Evolutionary conservation across 2,113 vertebrate species (phyloP).

Genomic region (Etheostoma spectabile): DNA sequence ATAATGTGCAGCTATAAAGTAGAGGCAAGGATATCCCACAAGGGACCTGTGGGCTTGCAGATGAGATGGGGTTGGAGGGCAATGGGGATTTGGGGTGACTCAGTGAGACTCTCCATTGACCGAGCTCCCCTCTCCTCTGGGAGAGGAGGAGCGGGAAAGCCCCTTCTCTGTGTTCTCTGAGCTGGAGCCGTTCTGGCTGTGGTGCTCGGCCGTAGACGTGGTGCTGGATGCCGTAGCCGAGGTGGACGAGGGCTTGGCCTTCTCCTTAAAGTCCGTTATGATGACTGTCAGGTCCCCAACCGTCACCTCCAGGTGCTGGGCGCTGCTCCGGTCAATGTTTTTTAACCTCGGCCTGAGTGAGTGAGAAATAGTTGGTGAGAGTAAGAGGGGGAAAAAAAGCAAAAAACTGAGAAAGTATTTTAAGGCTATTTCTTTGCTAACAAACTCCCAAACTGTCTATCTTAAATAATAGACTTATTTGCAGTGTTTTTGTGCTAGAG

Average conservation of each 20-base stretch:
- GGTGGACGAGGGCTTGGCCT: conserved; percentile 93
- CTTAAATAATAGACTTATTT: too few species aligned
- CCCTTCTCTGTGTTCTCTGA: conserved; percentile 96
- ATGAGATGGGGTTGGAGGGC: conserved; percentile 26
- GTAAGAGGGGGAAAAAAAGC: background rate
- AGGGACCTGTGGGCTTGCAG: conserved; percentile 28
- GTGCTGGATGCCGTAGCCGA: conserved; percentile 81
- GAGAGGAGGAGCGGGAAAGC: conserved; percentile 94
- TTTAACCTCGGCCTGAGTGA: conserved; percentile 95
- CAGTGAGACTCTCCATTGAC: conserved; percentile 97
- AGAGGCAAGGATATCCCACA: conserved; percentile 30
- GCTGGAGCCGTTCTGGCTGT: conserved; percentile 97
- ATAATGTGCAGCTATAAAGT: conserved; percentile 38
- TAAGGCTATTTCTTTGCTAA: background rate
- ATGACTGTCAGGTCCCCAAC: conserved; percentile 99
- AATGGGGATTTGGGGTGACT: background rate
- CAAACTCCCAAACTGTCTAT: too few species aligned
- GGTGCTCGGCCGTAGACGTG: conserved; percentile 84
- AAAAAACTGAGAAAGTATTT: background rate
- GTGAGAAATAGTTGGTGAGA: background rate
- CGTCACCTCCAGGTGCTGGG: conserved; percentile 98
- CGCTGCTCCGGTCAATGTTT: conserved; percentile 99
- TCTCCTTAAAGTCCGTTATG: conserved; percentile 99
- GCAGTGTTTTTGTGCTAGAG: too few species aligned
- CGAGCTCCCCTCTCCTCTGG: conserved; percentile 92